Base-by-base conservation (phyloP, 2,113 vertebrate species). In the Nanger granti region DNA sequence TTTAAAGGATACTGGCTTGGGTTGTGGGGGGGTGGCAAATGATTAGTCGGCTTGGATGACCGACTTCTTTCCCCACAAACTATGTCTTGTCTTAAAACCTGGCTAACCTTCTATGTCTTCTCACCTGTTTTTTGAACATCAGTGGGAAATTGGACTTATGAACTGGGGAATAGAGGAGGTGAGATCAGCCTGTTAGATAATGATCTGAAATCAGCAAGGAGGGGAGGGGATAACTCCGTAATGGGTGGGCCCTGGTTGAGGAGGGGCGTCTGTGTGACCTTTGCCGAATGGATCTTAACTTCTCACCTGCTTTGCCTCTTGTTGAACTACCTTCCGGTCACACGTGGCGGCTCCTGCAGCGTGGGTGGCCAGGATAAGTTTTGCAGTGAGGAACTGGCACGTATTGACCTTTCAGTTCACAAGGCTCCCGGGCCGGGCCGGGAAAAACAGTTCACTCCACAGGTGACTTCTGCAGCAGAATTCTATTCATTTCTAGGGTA, bases 401-500 rank as follows among this genome's bases (percentile, higher is more conserved):
- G 26, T 3, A 79, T 92, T 97, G 95, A 97, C 80, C 12, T 47
- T 20, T 64, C 91, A 34, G 64, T 84, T 94, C 52, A 47, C 90
- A 4, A 8, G 15, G 55, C 62, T 91, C 11, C 41, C 0, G 0
- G 87, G 59, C 52, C 66, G 82, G 26, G 89, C 94, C 14, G 22
- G 59, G 52, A 49, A 95, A 96, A n/a, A 85, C 31, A 86, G 2
- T 97, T 98, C 64, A 86, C 59, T 60, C 76, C 22, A 1, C 90
- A 55, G 96, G 29, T 93, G 97, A 98, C 89, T 96, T 97, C 13
- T 95, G 82, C 57, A 57, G 96, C 96, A 85, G 86, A 95, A 44
- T 94, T 88, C 95, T 97, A 87, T 2, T 14, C 73, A 97, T 98
- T 98, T 97, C 94, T 82, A 54, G 89, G 97, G 97, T 93, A 96